Percentiles rank a stretch among this genome's conserved stretches.
phyloP scores from a whole-genome alignment of 2,888 invertebrate species.

The Creontiades dilutus region DNA sequence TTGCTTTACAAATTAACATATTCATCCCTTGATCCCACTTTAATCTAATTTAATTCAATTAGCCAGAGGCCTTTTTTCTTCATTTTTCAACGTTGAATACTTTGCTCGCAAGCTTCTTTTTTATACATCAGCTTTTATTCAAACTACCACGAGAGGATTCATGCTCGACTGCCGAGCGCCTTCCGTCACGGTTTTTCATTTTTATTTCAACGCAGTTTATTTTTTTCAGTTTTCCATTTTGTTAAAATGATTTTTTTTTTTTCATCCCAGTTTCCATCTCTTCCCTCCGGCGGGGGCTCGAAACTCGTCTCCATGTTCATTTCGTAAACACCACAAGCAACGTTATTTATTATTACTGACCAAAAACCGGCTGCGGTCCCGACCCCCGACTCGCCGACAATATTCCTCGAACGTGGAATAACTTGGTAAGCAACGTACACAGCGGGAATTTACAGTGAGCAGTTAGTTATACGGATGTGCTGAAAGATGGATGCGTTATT shows the following conservation, averaged over 20 bases:
- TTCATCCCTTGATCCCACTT: too few relatives aligned
- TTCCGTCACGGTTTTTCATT: not conserved
- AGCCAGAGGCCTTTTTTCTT: too few relatives aligned
- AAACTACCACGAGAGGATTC: not conserved
- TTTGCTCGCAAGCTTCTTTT: too few relatives aligned
- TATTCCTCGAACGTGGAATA: slow-evolving; percentile 1
- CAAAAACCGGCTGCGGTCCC: not conserved
- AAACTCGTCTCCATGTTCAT: not conserved
- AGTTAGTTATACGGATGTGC: too few relatives aligned
- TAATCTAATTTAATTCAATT: too few relatives aligned
- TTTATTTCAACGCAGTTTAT: not conserved
- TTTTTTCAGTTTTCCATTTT: not conserved
- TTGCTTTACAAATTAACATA: too few relatives aligned
- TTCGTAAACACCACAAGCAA: too few relatives aligned
- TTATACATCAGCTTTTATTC: not conserved
- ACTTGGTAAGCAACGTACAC: not conserved
- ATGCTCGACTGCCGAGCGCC: not conserved
- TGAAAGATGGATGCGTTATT: too few relatives aligned
- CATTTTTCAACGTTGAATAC: too few relatives aligned
- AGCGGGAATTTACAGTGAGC: too few relatives aligned
- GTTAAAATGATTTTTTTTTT: not conserved
- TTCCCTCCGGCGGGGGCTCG: not conserved
- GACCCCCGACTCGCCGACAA: not conserved
- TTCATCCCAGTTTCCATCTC: not conserved
- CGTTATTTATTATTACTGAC: slow-evolving; percentile 2